A percentile compares a stretch with the other conserved stretches of the same genome.
phyloP scores from a whole-genome alignment of 2,113 vertebrate genomes.

The Tamias sibiricus region DNA sequence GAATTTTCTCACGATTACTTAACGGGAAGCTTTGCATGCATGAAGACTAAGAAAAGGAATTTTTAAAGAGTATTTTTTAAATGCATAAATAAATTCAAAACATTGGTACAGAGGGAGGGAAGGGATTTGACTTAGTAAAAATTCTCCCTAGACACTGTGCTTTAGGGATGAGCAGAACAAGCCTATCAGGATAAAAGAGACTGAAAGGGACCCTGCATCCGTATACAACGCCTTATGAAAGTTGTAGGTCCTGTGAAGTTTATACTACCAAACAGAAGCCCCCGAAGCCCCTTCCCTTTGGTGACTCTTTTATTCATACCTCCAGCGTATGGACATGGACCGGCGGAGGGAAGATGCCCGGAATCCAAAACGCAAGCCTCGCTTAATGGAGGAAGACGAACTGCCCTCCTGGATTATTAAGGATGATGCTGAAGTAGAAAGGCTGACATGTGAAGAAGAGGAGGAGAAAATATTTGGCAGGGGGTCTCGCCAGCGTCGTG shows the following conservation, averaged over 20 bases:
- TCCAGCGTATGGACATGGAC: slow-evolving; percentile 97
- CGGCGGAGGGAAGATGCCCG: slow-evolving; percentile 96
- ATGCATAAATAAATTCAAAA: neutral
- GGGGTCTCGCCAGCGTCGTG: slow-evolving; percentile 95
- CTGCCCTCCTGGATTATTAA: slow-evolving; percentile 99
- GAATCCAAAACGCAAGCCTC: slow-evolving; percentile 96
- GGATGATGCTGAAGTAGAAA: slow-evolving; percentile 97
- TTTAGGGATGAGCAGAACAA: neutral
- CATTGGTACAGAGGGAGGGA: neutral
- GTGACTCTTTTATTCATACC: neutral
- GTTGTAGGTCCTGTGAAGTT: fast-evolving
- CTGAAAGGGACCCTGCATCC: neutral
- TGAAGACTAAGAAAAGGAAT: neutral
- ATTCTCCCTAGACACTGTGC: neutral
- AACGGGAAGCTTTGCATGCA: neutral
- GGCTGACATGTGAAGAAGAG: slow-evolving; percentile 97
- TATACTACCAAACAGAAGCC: fast-evolving
- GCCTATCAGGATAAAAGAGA: neutral
- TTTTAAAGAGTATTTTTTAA: neutral
- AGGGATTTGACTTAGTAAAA: neutral
- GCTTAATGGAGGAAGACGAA: slow-evolving; percentile 98
- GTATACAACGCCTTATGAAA: fast-evolving
- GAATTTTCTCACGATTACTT: neutral
- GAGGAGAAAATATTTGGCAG: slow-evolving; percentile 98
- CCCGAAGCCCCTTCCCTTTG: neutral